Percentiles rank a stretch among this genome's conserved stretches.
Evolutionary conservation across 2,888 invertebrate species (phyloP).

Genomic region (Scaptomyza reducta): DNA sequence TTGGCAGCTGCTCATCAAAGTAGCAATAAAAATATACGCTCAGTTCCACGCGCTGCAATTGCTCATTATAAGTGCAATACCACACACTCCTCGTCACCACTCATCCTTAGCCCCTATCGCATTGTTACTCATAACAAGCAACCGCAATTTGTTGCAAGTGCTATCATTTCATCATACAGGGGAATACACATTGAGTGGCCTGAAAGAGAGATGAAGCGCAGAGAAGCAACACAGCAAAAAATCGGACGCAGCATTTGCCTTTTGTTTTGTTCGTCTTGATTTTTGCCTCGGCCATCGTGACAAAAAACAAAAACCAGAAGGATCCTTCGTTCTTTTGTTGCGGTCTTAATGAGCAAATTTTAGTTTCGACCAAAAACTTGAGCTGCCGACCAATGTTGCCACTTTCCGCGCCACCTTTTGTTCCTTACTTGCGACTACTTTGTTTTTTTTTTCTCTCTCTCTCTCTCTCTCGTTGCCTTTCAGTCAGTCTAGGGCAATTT

Average conservation of each 20-base stretch:
- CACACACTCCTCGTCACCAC: no score
- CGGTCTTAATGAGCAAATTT: slow-evolving; percentile 74
- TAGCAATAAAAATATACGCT: slow-evolving; percentile 75
- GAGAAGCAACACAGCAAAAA: slow-evolving; percentile 1
- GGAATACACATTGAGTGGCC: neutral
- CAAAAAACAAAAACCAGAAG: neutral
- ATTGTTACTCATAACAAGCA: slow-evolving; percentile 45
- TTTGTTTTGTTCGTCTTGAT: slow-evolving; percentile 28
- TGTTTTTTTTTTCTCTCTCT: neutral
- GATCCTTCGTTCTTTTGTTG: slow-evolving; percentile 63
- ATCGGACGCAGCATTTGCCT: slow-evolving; percentile 7
- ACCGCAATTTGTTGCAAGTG: slow-evolving; percentile 36
- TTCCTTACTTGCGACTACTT: slow-evolving; percentile 19
- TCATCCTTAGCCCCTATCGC: neutral
- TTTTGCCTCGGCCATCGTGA: neutral
- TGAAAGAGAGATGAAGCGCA: slow-evolving; percentile 18
- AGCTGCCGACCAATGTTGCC: slow-evolving; percentile 14
- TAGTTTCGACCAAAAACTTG: slow-evolving; percentile 32
- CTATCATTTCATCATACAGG: slow-evolving; percentile 6
- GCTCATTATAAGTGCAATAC: slow-evolving; percentile 50
- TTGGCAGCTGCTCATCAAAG: slow-evolving; percentile 65
- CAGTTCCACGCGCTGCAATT: slow-evolving; percentile 50
- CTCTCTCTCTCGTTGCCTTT: neutral
- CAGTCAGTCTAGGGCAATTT: slow-evolving; percentile 55
- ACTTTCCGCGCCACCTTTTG: slow-evolving; percentile 37